Base-by-base conservation (phyloP, 2,888 invertebrate species). In the Trypoxylon attenuatum region DNA sequence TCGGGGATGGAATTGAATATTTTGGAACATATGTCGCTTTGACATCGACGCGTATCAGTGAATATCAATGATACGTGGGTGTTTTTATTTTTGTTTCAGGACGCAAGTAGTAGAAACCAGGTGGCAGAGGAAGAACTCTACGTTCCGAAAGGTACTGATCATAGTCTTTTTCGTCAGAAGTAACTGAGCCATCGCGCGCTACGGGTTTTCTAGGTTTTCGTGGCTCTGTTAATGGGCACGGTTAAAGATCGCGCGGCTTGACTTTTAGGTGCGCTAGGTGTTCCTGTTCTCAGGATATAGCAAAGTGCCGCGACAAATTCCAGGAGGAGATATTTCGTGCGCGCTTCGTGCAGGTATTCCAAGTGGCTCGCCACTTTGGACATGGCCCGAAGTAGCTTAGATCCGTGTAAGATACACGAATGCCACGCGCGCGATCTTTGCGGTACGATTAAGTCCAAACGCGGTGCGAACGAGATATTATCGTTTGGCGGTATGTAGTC, bases 401-500 rank as follows among this genome's bases (percentile, higher is more conserved):
- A 58, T 64, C 46, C 59, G 51, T 54, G 54, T 50, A 23, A 50
- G 53, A 64, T 55, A 59, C 58, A 50, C 59, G 68, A 47, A 64
- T 45, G 68, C 68, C 68, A 68, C 68, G 68, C 56, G 68, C 68
- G 59, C 64, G 63, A 59, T 64, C 59, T 51, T 59, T 59, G 54
- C 47, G 52, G 50, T 42, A 42, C 68, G 68, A 68, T 68, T 68
- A 68, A 64, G 55, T 64, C 68, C 47, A 64, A 56, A 64, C 68
- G 64, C 47, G 68, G 68, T 68, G 59, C 59, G 59, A 64, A 68
- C 54, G 65, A 64, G 64, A 68, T 68, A 59, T 64, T 64, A 68
- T 68, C 68, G 59, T 65, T 46, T 50, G 22, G 41, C 53, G 49
- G 58, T 55, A 46, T 63, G 62, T 49, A 63, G 49, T 45, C 49